Base-by-base conservation (phyloP, 2,888 invertebrate genomes). In the Rhingia campestris region DNA sequence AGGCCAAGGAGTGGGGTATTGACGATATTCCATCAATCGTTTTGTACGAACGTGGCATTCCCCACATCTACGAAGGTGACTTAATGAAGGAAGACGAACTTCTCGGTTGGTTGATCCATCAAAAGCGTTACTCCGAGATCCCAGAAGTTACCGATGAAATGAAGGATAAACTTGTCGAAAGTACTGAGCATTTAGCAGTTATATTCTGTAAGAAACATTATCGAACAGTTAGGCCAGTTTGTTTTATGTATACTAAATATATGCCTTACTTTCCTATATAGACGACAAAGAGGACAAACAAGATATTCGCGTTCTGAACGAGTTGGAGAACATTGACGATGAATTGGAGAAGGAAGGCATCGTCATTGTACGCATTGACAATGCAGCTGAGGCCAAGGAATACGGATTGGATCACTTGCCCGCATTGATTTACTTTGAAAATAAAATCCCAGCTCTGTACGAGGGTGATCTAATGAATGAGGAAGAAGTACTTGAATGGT, bases 71-170 rank as follows among this genome's bases (percentile, higher is more conserved):
- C 88, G 95, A 94, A 93, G 97, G 97, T 86, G 96, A 97, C 92
- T 92, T 98, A 70, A 95, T 95, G 93, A 97, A 97, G 89, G 97
- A 98, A 92, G 97, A 98, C 76, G 96, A 96, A 87, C 93, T 98
- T 1, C 92, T 98, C 43, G 97, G 97, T 63, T 98, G 98, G 98
- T 91, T 98, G 87, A 92, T 97, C 33, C 97, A 97, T 90, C 97
- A 98, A 89, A 97, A 97, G 90, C 94, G 96, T 86, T 96, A 97
- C 90, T 95, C 96, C 75, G 97, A 97, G 92, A 97, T 97, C 87
- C 97, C 97, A 56, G 97, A 97, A 92, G 95, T 98, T 30, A 97
- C 97, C 6, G 96, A 97, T 89, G 97, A 97, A 92, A 97, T 97
- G 96, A 96, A 98, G 94, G 97, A 97, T 88, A 96, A 96, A 89